Conservation (phyloP, 2,113 vertebrate species). For the Ptilorrhoa leucosticta region DNA sequence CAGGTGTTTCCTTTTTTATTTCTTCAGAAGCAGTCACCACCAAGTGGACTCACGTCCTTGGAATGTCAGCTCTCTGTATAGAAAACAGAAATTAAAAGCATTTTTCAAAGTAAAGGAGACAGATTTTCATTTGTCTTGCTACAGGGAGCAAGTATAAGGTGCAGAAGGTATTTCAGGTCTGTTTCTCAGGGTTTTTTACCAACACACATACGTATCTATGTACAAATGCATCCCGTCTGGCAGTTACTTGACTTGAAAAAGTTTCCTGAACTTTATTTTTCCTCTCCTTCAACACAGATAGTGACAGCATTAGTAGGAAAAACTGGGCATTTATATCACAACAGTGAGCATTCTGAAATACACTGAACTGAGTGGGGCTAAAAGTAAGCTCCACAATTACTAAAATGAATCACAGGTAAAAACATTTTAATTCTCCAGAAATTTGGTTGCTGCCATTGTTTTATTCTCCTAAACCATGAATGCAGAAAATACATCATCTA, state of each 20-base stretch:
- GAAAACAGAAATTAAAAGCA: not conserved
- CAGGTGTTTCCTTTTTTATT: not conserved
- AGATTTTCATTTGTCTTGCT: not conserved
- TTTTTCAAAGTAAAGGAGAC: not conserved
- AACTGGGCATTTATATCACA: fast-evolving
- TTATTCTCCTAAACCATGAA: not conserved
- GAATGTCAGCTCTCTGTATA: not conserved
- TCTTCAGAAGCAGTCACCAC: not conserved
- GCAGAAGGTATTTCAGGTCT: not conserved
- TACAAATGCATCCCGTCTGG: not conserved
- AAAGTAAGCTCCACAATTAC: not conserved
- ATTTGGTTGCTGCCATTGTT: not conserved
- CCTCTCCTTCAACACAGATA: not conserved
- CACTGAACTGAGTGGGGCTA: not conserved
- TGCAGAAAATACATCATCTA: not conserved
- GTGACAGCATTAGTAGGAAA: not conserved
- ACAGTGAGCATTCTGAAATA: not conserved
- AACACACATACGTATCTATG: fast-evolving
- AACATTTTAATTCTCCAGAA: not conserved
- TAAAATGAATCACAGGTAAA: not conserved
- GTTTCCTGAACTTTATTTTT: not conserved
- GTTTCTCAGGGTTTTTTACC: not conserved
- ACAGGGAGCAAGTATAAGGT: not conserved
- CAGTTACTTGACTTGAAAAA: not conserved
- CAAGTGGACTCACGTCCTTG: not conserved